Base-by-base conservation (phyloP, 2,797 vertebrate genomes). In the Lutra lutra region DNA sequence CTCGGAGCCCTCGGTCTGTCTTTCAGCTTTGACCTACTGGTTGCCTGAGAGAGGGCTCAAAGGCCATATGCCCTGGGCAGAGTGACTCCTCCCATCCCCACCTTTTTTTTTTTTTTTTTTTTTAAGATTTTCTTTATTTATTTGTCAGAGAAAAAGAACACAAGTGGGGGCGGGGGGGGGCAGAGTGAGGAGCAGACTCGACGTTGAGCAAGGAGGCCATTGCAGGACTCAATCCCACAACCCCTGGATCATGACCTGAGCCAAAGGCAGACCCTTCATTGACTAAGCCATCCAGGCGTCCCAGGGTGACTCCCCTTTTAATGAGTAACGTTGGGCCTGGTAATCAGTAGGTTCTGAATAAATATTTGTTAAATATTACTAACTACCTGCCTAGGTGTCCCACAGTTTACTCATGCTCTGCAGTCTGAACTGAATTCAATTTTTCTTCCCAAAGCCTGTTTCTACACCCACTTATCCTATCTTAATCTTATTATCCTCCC, bases 401-500 rank as follows among this genome's bases (percentile, higher is more conserved):
- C 79, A 38, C 21, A 1, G 10, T 56, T 85, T 54, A 51, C 58
- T 89, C 78, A 1, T 13, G 23, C 60, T 82, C 80, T 13, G 29
- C 14, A 46, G 40, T 79, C 80, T 88, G 87, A 92, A 89, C 46
- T 38, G 62, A 93, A 91, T 60, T 92, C 40, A 62, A 56, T 18
- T 94, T 89, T 93, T 86, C 72, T 77, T 62, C 72, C 40, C 54
- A 56, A 73, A 82, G 46, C 73, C 75, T 94, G 79, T 96, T 95
- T 92, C 87, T 73, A 91, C 83, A 78, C 91, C 89, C 75, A 93
- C 70, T 78, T 95, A 77, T 29, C 77, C 87, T 43, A 54, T 86
- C 95, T 97, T 85, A 62, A 78, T 91, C 77, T 87, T 95, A 93
- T 94, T 94, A 91, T 56, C 91, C 56, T 86, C 51, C 21, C 93